phyloP scores from a whole-genome alignment of 2,113 vertebrate species.

The Neolamprologus modestus region DNA sequence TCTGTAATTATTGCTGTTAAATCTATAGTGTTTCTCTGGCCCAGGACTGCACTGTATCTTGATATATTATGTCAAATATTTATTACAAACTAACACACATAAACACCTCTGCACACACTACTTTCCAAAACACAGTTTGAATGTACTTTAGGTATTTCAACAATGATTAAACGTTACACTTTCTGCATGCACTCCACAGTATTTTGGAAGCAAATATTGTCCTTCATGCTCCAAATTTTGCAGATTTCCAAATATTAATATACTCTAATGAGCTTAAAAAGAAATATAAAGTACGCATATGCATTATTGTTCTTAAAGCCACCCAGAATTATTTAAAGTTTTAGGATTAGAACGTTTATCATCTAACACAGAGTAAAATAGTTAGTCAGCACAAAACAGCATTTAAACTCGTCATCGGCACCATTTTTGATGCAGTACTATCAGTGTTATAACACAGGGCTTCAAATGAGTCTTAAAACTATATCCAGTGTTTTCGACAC shows the following conservation, averaged over 20 bases:
- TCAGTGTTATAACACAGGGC: background rate
- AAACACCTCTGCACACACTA: background rate
- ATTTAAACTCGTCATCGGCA: rapidly evolving
- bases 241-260: background rate
- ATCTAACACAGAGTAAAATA: background rate
- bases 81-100: background rate
- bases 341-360: background rate
- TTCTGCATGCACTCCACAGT: background rate
- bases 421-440: background rate
- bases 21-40: background rate
- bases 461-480: background rate
- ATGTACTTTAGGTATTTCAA: background rate
- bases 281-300: background rate
- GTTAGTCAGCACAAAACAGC: background rate
- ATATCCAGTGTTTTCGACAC: background rate
- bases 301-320: background rate
- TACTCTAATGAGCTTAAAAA: background rate
- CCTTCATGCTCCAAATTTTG: background rate
- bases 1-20: background rate
- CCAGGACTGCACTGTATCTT: background rate
- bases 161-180: background rate
- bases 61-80: background rate
- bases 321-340: background rate
- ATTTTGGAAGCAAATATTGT: background rate
- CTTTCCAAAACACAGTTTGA: background rate